phyloP scores from a whole-genome alignment of 2,888 invertebrate species.

The Atrina japonica region DNA sequence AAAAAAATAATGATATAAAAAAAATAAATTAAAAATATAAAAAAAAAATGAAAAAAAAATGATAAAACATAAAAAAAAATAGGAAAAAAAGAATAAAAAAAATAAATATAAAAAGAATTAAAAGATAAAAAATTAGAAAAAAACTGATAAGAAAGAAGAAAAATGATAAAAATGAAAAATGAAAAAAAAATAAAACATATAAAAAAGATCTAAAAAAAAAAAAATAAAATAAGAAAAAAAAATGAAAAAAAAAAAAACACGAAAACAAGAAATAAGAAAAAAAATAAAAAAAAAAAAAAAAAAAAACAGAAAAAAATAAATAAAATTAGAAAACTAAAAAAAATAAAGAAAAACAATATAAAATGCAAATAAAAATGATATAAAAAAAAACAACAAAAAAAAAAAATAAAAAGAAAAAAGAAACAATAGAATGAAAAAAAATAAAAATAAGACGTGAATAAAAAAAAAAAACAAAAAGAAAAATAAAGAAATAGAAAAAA shows the following conservation, averaged over 20 bases:
- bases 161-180: constrained; percentile 11
- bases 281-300: constrained; percentile 4
- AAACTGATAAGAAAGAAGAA: constrained; percentile 38
- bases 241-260: neutral
- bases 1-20: too few relatives aligned
- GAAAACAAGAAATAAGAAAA: neutral
- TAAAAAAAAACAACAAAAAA: constrained; percentile 17
- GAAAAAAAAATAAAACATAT: neutral
- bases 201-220: neutral
- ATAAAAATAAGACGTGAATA: constrained; percentile 6
- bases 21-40: constrained; percentile 4
- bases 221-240: neutral
- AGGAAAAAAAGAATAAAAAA: constrained; percentile 20
- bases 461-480: constrained; percentile 10
- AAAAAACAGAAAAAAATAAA: neutral
- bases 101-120: constrained; percentile 10
- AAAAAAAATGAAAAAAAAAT: constrained; percentile 4
- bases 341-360: neutral
- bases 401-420: constrained; percentile 7
- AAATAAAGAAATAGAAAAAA: constrained; percentile 1
- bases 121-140: constrained; percentile 6
- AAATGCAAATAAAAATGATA: neutral
- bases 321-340: too few relatives aligned
- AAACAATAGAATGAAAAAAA: constrained; percentile 13
- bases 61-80: constrained; percentile 2